Base-by-base conservation (phyloP, 2,888 invertebrate species). In the Anarsia innoxiella region DNA sequence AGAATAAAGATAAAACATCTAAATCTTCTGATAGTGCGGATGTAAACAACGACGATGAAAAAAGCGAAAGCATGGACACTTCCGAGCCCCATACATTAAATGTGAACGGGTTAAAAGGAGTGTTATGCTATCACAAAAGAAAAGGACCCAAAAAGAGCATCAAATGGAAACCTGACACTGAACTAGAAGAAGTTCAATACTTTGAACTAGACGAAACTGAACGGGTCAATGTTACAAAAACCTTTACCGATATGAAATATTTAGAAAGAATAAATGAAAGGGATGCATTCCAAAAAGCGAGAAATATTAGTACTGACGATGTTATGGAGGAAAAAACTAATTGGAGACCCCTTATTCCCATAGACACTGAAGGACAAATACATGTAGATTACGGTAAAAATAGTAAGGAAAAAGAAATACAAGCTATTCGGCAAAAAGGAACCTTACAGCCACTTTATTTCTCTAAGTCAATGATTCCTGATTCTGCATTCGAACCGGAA, bases 121-220 rank as follows among this genome's bases (percentile, higher is more conserved):
- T 93, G 13, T 79, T 95, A 5, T 87, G 92, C 53, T 86, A 90
- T 50, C 90, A 92, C 43, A 91, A 93, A 52, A 88, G 88, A 48
- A 91, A 90, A 66, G 93, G 92, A 2, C 92, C 91, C 2, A 95
- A 93, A 65, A 93, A 93, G 69, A 89, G 89, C 51, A 88, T 93
- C 3, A 90, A 90, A 60, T 97, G 95, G 92, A 92, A 92, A 59
- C 88, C 91, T 2, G 95, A 96, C 41, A 76, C 88, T 3, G 89
- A 92, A 48, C 80, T 99, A 19, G 93, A 93, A 54, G 91, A 93
- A 58, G 87, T 95, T 39, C 91, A 93, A 56, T 97, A 90, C 75
- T 98, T 99, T 72, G 97, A 97, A 71, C 79, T 97, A 50, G 97
- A 98, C 73, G 97, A 97, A 77, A 96, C 93, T 10, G 98, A 99